Percentiles rank a stretch among this genome's conserved stretches.
phyloP scores from a whole-genome alignment of 92 coral and sea anemone genomes.

The Zoanthus gigantus region DNA sequence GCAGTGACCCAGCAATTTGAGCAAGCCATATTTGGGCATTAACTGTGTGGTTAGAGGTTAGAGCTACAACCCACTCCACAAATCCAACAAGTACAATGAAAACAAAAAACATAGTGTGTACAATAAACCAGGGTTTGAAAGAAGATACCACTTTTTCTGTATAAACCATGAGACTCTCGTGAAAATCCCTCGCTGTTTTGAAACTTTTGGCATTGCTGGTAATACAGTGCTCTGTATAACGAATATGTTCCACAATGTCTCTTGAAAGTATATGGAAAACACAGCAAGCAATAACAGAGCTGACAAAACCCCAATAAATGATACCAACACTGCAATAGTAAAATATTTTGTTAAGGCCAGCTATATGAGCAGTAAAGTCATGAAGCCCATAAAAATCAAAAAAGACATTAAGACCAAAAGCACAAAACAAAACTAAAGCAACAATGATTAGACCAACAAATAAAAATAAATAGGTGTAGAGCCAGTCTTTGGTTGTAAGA shows the following conservation, averaged over 20 bases:
- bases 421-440: constrained; percentile 49
- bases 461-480: constrained; percentile 53
- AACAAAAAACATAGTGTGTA: constrained; percentile 69
- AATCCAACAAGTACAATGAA: constrained; percentile 53
- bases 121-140: constrained; percentile 61
- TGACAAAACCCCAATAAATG: constrained; percentile 65
- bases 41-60: constrained; percentile 23
- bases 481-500: constrained; percentile 61
- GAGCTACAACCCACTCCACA: constrained; percentile 61
- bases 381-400: constrained; percentile 69
- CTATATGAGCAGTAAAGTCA: constrained; percentile 58
- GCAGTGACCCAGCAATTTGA: constrained; percentile 62
- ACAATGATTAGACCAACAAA: constrained; percentile 61
- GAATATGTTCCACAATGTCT: constrained; percentile 66
- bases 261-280: constrained; percentile 68
- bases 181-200: constrained; percentile 61
- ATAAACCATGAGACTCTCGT: constrained; percentile 69
- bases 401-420: constrained; percentile 59
- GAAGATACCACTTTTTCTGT: constrained; percentile 63
- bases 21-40: constrained; percentile 52
- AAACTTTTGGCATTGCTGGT: constrained; percentile 55
- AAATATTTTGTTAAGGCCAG: constrained; percentile 42
- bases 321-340: constrained; percentile 46
- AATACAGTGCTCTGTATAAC: constrained; percentile 61
- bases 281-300: constrained; percentile 67